A percentile compares a stretch with the other conserved stretches of the same genome.
Conservation (phyloP, 2,797 vertebrate species). For the Pangasius mekongensis region DNA sequence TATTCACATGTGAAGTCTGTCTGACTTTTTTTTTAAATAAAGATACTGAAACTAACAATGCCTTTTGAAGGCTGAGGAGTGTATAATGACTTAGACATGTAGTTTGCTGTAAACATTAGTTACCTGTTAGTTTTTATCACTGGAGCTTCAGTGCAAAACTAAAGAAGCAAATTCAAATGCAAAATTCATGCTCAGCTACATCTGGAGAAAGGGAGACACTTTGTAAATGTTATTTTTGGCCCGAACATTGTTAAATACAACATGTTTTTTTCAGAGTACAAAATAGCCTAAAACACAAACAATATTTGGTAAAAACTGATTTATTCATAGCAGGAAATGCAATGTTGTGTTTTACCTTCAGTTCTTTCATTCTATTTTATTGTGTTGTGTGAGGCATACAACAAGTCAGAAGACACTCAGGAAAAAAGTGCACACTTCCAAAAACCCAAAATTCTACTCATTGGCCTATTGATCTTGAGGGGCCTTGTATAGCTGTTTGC, state of each 20-base stretch:
- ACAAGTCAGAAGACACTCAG: not conserved
- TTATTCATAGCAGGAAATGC: too few species aligned
- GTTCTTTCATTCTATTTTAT: not conserved
- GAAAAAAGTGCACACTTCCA: not conserved
- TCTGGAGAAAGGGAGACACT: not conserved
- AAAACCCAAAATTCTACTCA: not conserved
- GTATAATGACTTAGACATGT: too few species aligned
- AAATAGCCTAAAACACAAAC: not conserved
- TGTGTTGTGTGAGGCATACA: not conserved
- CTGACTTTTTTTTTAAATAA: too few species aligned
- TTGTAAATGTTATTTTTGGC: not conserved
- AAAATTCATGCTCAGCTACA: not conserved
- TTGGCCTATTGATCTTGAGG: constrained; percentile 1
- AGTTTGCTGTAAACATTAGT: too few species aligned
- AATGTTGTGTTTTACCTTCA: not conserved
- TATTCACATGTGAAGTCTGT: not conserved
- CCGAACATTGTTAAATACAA: not conserved
- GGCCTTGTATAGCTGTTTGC: constrained; percentile 22
- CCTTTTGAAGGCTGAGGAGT: too few species aligned
- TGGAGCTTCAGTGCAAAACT: not conserved
- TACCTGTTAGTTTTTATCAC: too few species aligned
- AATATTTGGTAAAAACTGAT: not conserved
- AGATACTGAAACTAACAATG: too few species aligned
- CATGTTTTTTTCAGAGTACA: too few species aligned
- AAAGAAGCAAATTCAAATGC: not conserved